Conservation (phyloP, 2,113 vertebrate genomes). For the Entelurus aequoreus region DNA sequence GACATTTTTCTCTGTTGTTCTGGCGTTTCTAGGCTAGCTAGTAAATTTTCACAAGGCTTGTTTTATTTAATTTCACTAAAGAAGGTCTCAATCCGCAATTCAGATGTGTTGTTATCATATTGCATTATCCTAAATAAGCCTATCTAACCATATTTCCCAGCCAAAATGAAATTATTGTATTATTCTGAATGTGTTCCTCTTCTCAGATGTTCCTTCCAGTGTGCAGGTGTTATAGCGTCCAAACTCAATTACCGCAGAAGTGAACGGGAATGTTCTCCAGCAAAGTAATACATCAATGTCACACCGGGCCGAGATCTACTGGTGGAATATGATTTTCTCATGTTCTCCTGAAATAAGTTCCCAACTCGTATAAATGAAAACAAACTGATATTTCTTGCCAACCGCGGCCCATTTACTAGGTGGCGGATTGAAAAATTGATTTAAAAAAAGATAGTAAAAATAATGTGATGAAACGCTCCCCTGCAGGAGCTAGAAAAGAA, state of each 20-base stretch:
- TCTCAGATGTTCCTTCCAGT: neutral
- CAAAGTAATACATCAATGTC: slow-evolving; percentile 10
- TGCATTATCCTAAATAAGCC: neutral
- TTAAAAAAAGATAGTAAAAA: neutral
- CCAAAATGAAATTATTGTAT: no score
- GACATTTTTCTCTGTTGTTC: neutral
- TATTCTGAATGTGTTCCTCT: no score
- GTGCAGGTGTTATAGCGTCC: slow-evolving; percentile 2
- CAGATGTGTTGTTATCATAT: neutral
- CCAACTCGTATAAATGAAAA: slow-evolving; percentile 7
- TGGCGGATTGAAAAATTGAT: neutral
- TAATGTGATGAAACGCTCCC: neutral
- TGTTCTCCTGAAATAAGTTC: slow-evolving; percentile 6
- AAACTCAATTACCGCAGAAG: slow-evolving; percentile 4
- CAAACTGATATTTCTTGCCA: slow-evolving; percentile 12
- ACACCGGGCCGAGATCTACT: slow-evolving; percentile 2
- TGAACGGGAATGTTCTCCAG: slow-evolving; percentile 1
- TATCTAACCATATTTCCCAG: neutral
- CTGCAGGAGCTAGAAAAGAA: neutral
- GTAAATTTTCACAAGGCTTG: neutral
- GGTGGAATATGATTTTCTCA: slow-evolving; percentile 8
- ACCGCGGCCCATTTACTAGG: slow-evolving; percentile 6
- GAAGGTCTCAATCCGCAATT: neutral
- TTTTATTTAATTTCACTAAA: neutral
- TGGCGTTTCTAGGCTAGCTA: neutral